Conservation (phyloP, 2,888 invertebrate species). For the Elgonia sp. region DNA sequence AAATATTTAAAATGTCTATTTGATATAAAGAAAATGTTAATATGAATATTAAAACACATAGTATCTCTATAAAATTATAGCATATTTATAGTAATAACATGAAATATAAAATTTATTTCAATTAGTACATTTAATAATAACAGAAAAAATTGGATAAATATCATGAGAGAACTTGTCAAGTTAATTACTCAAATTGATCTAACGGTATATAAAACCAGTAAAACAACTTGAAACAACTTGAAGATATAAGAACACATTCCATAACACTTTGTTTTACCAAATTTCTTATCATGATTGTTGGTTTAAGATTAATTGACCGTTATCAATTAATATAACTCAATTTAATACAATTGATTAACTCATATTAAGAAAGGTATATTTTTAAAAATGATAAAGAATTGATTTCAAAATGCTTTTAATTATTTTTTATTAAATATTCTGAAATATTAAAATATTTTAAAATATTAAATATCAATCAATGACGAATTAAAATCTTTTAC, state of each 20-base stretch:
- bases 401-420: too few relatives aligned
- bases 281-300: background rate
- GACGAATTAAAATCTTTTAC: too few relatives aligned
- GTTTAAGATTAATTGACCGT: background rate
- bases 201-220: background rate
- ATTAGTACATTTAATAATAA: background rate
- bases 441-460: too few relatives aligned
- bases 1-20: too few relatives aligned
- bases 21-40: background rate
- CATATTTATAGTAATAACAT: background rate
- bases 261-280: background rate
- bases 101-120: background rate
- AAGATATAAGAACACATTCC: background rate
- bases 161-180: background rate
- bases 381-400: too few relatives aligned
- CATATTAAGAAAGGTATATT: background rate
- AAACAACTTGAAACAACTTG: background rate
- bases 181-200: background rate
- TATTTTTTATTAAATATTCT: too few relatives aligned
- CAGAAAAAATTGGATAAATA: background rate
- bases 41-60: background rate
- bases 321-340: background rate
- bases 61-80: background rate
- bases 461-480: too few relatives aligned
- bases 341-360: background rate